phyloP scores from a whole-genome alignment of 2,888 invertebrate genomes.

The Acleris laterana region DNA sequence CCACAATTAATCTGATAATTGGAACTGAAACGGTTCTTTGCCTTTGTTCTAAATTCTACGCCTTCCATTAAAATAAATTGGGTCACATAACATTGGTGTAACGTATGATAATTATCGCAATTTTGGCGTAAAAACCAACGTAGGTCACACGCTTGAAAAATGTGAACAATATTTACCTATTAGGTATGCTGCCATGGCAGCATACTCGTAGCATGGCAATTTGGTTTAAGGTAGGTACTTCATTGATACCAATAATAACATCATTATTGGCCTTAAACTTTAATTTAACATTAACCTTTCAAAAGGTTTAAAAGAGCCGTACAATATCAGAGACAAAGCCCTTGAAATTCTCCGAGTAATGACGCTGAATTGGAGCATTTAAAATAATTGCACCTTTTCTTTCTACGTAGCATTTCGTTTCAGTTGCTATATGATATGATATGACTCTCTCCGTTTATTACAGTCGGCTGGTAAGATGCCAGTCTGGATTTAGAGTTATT shows the following conservation, averaged over 20 bases:
- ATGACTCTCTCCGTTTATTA: slow-evolving; percentile 18
- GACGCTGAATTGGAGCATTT: slow-evolving; percentile 44
- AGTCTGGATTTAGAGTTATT: slow-evolving; percentile 3
- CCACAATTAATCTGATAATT: slow-evolving; percentile 67
- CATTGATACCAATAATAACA: slow-evolving; percentile 42
- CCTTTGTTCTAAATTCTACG: slow-evolving; percentile 49
- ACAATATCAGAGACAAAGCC: slow-evolving; percentile 39
- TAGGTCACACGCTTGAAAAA: too few relatives aligned
- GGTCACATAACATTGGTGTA: slow-evolving; percentile 11
- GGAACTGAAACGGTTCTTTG: slow-evolving; percentile 60
- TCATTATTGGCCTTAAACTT: slow-evolving; percentile 51
- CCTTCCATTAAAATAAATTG: slow-evolving; percentile 27
- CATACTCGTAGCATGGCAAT: background rate
- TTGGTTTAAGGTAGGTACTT: background rate
- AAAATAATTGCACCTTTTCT: slow-evolving; percentile 40
- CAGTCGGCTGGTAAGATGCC: background rate
- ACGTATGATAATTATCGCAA: background rate
- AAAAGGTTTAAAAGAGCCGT: slow-evolving; percentile 42
- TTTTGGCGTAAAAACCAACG: background rate
- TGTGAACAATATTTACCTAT: too few relatives aligned
- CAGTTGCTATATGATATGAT: slow-evolving; percentile 3
- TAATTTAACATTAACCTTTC: slow-evolving; percentile 37
- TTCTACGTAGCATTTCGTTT: slow-evolving; percentile 17
- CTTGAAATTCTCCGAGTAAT: slow-evolving; percentile 41
- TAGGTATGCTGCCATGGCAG: too few relatives aligned